These are phyloP conservation scores for Omphaloscelis lunosa DNA, from an alignment of 2,888 invertebrate genomes.

Conservation along the genomic window DNA sequence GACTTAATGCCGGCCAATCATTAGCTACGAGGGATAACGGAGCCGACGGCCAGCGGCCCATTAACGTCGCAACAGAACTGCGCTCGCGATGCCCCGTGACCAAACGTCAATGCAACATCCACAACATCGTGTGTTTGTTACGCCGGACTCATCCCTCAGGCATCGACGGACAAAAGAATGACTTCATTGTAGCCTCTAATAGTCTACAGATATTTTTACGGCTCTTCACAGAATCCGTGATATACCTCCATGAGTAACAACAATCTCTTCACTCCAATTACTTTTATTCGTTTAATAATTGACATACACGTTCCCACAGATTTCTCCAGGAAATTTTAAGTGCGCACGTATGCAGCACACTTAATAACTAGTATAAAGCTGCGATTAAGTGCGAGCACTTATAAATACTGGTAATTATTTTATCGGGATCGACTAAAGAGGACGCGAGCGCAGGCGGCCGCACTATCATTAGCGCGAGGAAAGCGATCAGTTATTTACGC, in stretches of 20 bases:
- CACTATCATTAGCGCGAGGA: slow-evolving; percentile 89
- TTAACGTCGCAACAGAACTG: slow-evolving; percentile 79
- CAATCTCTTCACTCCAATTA: slow-evolving; percentile 68
- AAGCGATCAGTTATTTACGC: slow-evolving; percentile 90
- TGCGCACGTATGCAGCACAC: slow-evolving; percentile 75
- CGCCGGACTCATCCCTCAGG: slow-evolving; percentile 82
- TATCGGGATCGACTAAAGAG: slow-evolving; percentile 87
- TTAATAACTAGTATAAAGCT: slow-evolving; percentile 81
- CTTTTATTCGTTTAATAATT: slow-evolving; percentile 80
- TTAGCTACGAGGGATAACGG: slow-evolving; percentile 91
- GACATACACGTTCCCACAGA: slow-evolving; percentile 76
- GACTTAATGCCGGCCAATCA: slow-evolving; percentile 91
- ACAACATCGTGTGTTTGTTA: slow-evolving; percentile 75
- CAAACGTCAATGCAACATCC: slow-evolving; percentile 89
- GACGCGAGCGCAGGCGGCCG: slow-evolving; percentile 82
- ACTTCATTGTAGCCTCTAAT: slow-evolving; percentile 86
- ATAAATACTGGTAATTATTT: slow-evolving; percentile 89
- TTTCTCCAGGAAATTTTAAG: slow-evolving; percentile 81
- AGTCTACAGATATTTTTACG: slow-evolving; percentile 79
- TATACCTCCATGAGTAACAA: slow-evolving; percentile 61
- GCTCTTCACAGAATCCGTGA: slow-evolving; percentile 74
- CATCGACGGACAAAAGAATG: slow-evolving; percentile 86
- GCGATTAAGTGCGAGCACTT: slow-evolving; percentile 86
- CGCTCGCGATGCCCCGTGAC: slow-evolving; percentile 86
- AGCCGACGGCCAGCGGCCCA: slow-evolving; percentile 86